Conservation (phyloP, 1,140 invertebrate genomes). For the Euwallacea similis region DNA sequence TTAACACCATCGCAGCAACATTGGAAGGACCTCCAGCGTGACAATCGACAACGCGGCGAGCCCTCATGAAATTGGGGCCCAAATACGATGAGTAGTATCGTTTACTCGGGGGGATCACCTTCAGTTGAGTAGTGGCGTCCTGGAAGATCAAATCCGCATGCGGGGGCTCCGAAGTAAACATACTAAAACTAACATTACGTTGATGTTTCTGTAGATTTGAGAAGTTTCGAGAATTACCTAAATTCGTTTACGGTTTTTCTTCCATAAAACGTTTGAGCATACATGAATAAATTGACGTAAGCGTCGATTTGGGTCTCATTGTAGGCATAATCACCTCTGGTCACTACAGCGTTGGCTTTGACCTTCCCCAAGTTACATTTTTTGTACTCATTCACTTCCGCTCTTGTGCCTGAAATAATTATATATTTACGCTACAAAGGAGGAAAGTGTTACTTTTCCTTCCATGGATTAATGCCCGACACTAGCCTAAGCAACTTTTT, state of each 20-base stretch:
- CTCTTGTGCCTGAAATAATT: constrained; percentile 65
- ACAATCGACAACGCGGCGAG: constrained; percentile 77
- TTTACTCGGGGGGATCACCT: constrained; percentile 65
- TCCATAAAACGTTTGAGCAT: constrained; percentile 89
- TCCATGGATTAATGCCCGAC: too few relatives aligned
- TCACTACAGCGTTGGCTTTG: constrained; percentile 89
- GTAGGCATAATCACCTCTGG: constrained; percentile 70
- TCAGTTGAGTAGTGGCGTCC: constrained; percentile 84
- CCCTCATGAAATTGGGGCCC: constrained; percentile 75
- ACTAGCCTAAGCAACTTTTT: too few relatives aligned
- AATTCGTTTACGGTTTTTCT: constrained; percentile 82
- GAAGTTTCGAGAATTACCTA: constrained; percentile 57
- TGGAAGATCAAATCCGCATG: constrained; percentile 90
- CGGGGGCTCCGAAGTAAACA: constrained; percentile 81
- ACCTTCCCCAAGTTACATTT: constrained; percentile 90
- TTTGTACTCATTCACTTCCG: constrained; percentile 75
- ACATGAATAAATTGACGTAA: constrained; percentile 84
- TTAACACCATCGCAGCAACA: background rate
- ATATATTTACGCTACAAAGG: background rate
- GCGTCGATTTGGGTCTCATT: constrained; percentile 82
- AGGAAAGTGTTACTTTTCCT: background rate
- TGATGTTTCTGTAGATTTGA: constrained; percentile 7
- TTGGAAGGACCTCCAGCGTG: constrained; percentile 56
- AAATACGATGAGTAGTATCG: constrained; percentile 70
- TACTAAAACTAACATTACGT: constrained; percentile 68